Percentiles rank a stretch among this genome's conserved stretches.
phyloP scores from a whole-genome alignment of 2,113 vertebrate genomes.

The Tyrannus savana region DNA sequence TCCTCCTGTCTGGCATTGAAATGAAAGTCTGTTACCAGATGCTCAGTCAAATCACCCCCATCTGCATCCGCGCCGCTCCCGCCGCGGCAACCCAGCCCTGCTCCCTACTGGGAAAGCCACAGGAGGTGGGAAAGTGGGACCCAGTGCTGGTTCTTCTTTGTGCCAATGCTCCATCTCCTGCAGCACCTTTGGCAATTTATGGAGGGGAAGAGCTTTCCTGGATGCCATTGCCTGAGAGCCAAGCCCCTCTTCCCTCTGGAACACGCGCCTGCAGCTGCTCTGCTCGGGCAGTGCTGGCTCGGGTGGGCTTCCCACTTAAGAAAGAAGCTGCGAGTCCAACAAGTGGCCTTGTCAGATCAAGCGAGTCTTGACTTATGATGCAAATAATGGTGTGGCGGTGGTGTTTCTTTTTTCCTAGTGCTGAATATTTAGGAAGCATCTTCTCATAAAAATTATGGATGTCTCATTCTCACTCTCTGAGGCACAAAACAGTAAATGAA shows the following conservation, averaged over 20 bases:
- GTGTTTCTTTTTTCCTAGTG: slow-evolving; percentile 66
- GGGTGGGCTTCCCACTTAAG: slow-evolving; percentile 22
- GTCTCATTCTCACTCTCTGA: slow-evolving; percentile 74
- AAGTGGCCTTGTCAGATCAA: slow-evolving; percentile 66
- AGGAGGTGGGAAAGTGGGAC: not conserved
- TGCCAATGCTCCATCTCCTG: slow-evolving; percentile 29
- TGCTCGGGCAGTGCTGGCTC: not conserved
- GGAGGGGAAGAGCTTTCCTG: slow-evolving; percentile 50
- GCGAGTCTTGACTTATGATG: slow-evolving; percentile 66
- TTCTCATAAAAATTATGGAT: slow-evolving; percentile 75
- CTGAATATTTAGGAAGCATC: slow-evolving; percentile 75
- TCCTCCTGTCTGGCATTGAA: slow-evolving; percentile 55
- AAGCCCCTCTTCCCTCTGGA: slow-evolving; percentile 16
- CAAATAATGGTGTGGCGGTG: slow-evolving; percentile 68
- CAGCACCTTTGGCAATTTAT: slow-evolving; percentile 47
- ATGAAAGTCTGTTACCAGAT: slow-evolving; percentile 2
- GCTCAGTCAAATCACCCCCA: slow-evolving; percentile 5
- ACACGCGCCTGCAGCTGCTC: not conserved
- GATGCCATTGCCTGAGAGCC: not conserved
- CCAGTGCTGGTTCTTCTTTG: slow-evolving; percentile 35
- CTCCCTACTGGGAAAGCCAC: not conserved
- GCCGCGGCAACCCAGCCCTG: not conserved
- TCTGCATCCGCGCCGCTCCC: not conserved
- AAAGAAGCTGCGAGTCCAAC: slow-evolving; percentile 65
- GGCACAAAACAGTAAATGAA: slow-evolving; percentile 76